Evolutionary conservation across 1,140 invertebrate species (phyloP), one percentile per base, ranked within the genome.

Genomic region (Drosophila pallidifrons): DNA sequence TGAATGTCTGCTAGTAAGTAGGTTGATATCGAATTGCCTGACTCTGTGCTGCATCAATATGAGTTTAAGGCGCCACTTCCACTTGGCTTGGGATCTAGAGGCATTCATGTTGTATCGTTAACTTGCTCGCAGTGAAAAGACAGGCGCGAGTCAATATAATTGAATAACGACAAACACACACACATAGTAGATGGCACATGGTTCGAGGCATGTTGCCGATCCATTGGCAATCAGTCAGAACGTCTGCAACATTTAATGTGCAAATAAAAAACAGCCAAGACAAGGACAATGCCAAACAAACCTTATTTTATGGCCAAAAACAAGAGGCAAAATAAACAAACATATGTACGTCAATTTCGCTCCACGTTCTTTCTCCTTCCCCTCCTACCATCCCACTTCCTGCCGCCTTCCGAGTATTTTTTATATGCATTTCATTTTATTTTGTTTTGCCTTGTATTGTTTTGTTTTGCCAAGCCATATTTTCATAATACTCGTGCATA

Each of bases 221-320:
- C 58, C 64, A 72, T 79, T 74, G 83, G 74, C 83, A 88, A 89
- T 88, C 85, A 89, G 79, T 91, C 87, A 75, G 79, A 76, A 75
- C 77, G 77, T 87, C 87, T 87, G 82, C 79, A 88, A 81, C 82
- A 91, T 91, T 91, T 79, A 87, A 91, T 91, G 88, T 88, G 87
- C 87, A 91, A 91, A 91, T 91, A 91, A 91, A 91, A 91, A 91
- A 76, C 57, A 55, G 41, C 16, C 49, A 65, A 46, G 28, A 83
- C 80, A 87, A 83, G 85, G 80, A 81, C 82, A 87, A 80, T 88
- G 77, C 79, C 83, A 82, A 87, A 88, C 79, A 82, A 65, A 83
- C 80, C 83, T 80, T 75, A 88, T 88, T 87, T 87, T 88, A 87
- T 87, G 77, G 80, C 83, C 72, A 65, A 58, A 70, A 79, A 88